Evolutionary conservation across 2,888 invertebrate genomes (phyloP).

Genomic region (Athalia rosae): DNA sequence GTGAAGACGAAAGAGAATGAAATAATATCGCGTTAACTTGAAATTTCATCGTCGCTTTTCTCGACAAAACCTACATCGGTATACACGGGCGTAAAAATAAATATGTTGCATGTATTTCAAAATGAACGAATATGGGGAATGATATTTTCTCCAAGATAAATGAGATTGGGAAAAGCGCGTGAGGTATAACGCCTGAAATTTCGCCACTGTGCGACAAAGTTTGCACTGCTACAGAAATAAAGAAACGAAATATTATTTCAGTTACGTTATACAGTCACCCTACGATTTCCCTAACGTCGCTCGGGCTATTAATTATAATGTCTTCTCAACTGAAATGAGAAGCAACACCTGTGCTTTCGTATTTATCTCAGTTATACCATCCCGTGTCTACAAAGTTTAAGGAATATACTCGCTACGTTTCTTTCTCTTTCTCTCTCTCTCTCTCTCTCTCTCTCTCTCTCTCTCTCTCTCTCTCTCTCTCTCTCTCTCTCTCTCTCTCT

Average conservation of each 20-base stretch:
- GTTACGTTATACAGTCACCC: not conserved
- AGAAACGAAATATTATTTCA: not conserved
- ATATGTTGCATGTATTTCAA: not conserved
- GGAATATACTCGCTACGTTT: not conserved
- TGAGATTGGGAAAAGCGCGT: conserved; percentile 2
- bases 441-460: too few relatives aligned
- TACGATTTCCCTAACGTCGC: conserved; percentile 32
- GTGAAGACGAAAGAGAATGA: too few relatives aligned
- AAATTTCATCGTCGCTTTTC: too few relatives aligned
- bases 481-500: too few relatives aligned
- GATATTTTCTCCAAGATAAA: not conserved
- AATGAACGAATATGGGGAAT: not conserved
- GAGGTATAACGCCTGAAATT: not conserved
- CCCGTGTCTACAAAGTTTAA: not conserved
- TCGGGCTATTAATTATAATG: conserved; percentile 25
- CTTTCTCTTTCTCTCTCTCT: too few relatives aligned
- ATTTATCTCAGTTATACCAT: conserved; percentile 2
- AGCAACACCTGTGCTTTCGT: conserved; percentile 2
- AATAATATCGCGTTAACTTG: too few relatives aligned
- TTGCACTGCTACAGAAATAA: not conserved
- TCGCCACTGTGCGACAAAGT: not conserved
- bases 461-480: too few relatives aligned
- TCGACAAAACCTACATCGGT: too few relatives aligned
- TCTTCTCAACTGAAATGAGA: conserved; percentile 10
- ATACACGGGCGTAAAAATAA: too few relatives aligned